Evolutionary conservation across 2,888 invertebrate species (phyloP).

Genomic region (Atherix ibis): DNA sequence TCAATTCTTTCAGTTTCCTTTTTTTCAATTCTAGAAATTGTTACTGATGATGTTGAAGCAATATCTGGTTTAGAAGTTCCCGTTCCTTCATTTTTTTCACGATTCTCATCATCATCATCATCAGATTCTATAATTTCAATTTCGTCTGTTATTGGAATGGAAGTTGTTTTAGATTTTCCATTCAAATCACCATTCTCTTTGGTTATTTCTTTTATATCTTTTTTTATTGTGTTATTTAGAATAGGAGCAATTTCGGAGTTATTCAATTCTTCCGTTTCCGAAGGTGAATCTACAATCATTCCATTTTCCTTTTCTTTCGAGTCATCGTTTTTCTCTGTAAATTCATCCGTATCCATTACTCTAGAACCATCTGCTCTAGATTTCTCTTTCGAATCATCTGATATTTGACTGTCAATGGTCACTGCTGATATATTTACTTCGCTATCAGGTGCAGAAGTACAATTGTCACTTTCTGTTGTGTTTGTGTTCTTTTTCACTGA

Average conservation of each 20-base stretch:
- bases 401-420: background rate
- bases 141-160: conserved; percentile 7
- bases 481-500: no score
- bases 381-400: background rate
- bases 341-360: background rate
- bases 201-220: conserved; percentile 1
- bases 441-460: no score
- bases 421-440: no score
- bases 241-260: background rate
- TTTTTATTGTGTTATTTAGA: background rate
- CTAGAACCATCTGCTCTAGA: background rate
- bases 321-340: background rate
- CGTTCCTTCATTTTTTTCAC: no score
- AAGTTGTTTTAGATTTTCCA: conserved; percentile 1
- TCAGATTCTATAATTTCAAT: conserved; percentile 13
- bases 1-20: conserved; percentile 6
- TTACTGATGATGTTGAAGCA: background rate
- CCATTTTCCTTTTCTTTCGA: no score
- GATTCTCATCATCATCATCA: conserved; percentile 9
- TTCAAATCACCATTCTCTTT: conserved; percentile 9
- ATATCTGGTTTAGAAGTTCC: no score
- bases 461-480: no score
- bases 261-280: no score
- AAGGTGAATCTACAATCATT: no score
- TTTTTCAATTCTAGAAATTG: background rate